Percentiles rank a stretch among this genome's conserved stretches.
These are phyloP conservation scores for Penaeus indicus DNA, from an alignment of 1,140 invertebrate genomes.

Conservation along the genomic window DNA sequence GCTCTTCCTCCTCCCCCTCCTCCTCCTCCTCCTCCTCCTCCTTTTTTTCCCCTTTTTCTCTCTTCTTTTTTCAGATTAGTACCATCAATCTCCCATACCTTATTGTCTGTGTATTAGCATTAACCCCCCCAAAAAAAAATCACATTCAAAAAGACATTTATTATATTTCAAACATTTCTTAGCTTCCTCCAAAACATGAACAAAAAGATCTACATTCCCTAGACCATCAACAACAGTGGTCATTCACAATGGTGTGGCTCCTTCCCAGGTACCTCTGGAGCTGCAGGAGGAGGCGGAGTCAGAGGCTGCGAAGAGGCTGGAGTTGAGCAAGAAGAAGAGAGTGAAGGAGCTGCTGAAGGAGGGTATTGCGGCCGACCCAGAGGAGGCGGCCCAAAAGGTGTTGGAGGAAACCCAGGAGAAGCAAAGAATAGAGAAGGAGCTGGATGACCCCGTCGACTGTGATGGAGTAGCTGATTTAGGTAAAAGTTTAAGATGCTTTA, in stretches of 20 bases:
- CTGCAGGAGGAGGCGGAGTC: conserved; percentile 26
- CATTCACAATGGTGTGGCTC: background rate
- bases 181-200: too few relatives aligned
- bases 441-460: conserved; percentile 36
- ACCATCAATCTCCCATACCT: too few relatives aligned
- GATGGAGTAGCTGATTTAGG: conserved; percentile 49
- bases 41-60: too few relatives aligned
- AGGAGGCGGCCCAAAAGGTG: conserved; percentile 44
- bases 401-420: conserved; percentile 29
- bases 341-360: conserved; percentile 23
- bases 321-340: background rate
- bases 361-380: background rate
- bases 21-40: too few relatives aligned
- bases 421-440: conserved; percentile 18
- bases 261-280: conserved; percentile 30
- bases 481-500: background rate
- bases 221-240: background rate
- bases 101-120: too few relatives aligned
- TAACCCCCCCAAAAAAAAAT: too few relatives aligned
- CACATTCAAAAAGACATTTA: too few relatives aligned
- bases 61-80: too few relatives aligned
- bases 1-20: too few relatives aligned
- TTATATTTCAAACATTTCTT: too few relatives aligned
- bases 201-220: background rate
- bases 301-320: conserved; percentile 38